phyloP scores from a whole-genome alignment of 2,888 invertebrate species.

The Argyresthia albistria region DNA sequence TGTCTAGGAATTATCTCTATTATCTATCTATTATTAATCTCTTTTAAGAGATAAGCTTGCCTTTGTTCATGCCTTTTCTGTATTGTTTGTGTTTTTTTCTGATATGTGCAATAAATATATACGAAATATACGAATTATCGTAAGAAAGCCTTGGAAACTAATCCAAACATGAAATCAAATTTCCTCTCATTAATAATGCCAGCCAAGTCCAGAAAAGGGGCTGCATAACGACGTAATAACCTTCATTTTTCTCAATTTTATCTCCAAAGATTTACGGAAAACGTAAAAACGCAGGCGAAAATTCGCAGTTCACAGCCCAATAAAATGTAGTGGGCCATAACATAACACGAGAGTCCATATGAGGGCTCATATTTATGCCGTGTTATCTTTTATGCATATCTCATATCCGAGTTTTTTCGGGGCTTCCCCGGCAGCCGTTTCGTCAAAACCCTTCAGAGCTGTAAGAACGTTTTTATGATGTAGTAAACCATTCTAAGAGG shows the following conservation, averaged over 20 bases:
- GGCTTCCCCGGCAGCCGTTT: no score
- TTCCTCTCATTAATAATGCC: neutral
- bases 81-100: no score
- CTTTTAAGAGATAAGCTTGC: no score
- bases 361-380: slow-evolving; percentile 20
- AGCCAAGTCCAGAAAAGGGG: neutral
- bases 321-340: slow-evolving; percentile 24
- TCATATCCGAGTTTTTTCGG: slow-evolving; percentile 21
- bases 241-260: slow-evolving; percentile 22
- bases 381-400: slow-evolving; percentile 34
- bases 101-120: no score
- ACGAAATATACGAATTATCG: no score
- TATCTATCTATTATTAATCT: no score
- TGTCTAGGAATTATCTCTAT: no score
- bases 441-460: no score
- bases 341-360: slow-evolving; percentile 11
- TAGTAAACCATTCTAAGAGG: no score
- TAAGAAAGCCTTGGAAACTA: neutral
- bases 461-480: no score
- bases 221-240: slow-evolving; percentile 3
- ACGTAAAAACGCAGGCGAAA: slow-evolving; percentile 12
- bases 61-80: no score
- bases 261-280: slow-evolving; percentile 15
- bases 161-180: neutral
- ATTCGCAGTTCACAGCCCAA: slow-evolving; percentile 20